A percentile compares a stretch with the other conserved stretches of the same genome.
Conservation (phyloP, 2,113 vertebrate genomes). For the Picathartes gymnocephalus region DNA sequence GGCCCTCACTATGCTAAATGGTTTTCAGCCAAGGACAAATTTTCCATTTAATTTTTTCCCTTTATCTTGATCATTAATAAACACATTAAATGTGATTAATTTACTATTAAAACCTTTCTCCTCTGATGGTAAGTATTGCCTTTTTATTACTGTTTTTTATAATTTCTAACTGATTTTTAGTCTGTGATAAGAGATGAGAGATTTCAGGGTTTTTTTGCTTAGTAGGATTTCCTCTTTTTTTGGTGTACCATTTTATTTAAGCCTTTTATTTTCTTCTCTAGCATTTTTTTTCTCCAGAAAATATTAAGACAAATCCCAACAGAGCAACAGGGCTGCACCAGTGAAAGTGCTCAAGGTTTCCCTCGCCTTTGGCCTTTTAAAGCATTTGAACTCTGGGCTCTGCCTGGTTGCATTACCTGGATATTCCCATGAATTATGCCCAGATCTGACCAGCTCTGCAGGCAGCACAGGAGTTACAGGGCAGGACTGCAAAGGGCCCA, state of each 20-base stretch:
- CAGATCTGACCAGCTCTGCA: neutral
- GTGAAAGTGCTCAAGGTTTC: neutral
- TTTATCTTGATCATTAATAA: neutral
- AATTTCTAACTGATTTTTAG: neutral
- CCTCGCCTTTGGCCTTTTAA: fast-evolving
- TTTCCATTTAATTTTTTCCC: neutral
- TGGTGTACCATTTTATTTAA: neutral
- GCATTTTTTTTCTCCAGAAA: neutral
- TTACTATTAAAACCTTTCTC: neutral
- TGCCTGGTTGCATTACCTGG: neutral
- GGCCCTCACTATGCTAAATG: neutral
- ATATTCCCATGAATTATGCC: neutral
- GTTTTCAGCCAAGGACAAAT: neutral
- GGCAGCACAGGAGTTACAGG: neutral
- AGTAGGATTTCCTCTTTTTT: neutral
- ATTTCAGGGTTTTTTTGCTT: neutral
- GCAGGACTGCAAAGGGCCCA: neutral
- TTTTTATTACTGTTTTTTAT: neutral
- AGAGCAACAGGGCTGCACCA: neutral
- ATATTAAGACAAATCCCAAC: neutral
- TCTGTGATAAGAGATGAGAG: neutral
- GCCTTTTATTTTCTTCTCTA: neutral
- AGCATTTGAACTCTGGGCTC: neutral
- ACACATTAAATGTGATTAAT: neutral
- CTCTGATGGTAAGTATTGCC: neutral